A percentile compares a stretch with the other conserved stretches of the same genome.
These are phyloP conservation scores for Drosophila macrothrix DNA, from an alignment of 2,888 invertebrate genomes.

Conservation along the genomic window DNA sequence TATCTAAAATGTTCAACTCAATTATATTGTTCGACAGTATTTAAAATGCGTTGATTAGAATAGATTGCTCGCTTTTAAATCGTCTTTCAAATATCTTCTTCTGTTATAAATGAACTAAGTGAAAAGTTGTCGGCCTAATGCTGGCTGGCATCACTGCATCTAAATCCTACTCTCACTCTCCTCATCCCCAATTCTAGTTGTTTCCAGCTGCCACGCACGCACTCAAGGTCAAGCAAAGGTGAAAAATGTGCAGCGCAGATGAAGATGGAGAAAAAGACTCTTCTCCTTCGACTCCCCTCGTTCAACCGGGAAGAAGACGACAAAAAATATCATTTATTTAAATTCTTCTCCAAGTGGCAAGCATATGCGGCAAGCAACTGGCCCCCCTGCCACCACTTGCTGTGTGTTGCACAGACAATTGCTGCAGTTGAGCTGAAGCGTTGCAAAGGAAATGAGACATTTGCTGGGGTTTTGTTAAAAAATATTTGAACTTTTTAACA, in stretches of 20 bases:
- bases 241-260: slow-evolving; percentile 75
- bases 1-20: background rate
- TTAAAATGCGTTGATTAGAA: slow-evolving; percentile 36
- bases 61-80: slow-evolving; percentile 30
- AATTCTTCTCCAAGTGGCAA: slow-evolving; percentile 51
- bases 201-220: slow-evolving; percentile 61
- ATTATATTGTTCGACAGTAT: background rate
- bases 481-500: slow-evolving; percentile 80
- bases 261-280: slow-evolving; percentile 30
- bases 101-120: slow-evolving; percentile 60
- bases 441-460: slow-evolving; percentile 75
- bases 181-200: slow-evolving; percentile 7
- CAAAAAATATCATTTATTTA: slow-evolving; percentile 65
- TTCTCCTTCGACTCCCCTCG: slow-evolving; percentile 19
- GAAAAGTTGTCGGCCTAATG: slow-evolving; percentile 61
- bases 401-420: slow-evolving; percentile 58
- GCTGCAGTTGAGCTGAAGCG: slow-evolving; percentile 56
- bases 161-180: slow-evolving; percentile 1
- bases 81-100: slow-evolving; percentile 2
- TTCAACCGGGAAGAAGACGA: slow-evolving; percentile 29
- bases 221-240: slow-evolving; percentile 77
- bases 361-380: slow-evolving; percentile 54
- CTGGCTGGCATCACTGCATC: slow-evolving; percentile 45
- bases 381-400: slow-evolving; percentile 35
- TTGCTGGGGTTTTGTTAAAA: slow-evolving; percentile 65